Evolutionary conservation across 37 sponge, comb jelly and placozoan species (phyloP).

Genomic region (Eunapius fragilis): DNA sequence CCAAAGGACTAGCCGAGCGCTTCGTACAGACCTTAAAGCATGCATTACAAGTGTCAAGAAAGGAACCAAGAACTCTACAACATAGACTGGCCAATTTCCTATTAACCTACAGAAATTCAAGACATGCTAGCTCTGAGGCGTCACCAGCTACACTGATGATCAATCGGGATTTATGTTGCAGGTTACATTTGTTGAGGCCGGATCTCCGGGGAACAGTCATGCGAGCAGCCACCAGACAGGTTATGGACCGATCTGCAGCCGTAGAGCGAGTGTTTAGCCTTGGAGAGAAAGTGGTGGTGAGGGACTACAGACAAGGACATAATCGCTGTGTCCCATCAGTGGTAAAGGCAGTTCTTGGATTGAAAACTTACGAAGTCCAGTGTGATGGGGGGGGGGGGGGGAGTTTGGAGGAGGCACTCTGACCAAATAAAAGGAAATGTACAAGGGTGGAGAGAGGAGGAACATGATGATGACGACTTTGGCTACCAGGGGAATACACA

Average conservation of each 20-base stretch:
- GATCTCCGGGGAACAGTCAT: background rate
- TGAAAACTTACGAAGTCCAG: background rate
- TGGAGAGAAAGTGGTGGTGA: background rate
- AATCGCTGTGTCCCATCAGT: background rate
- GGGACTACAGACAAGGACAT: background rate
- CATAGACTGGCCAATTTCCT: background rate
- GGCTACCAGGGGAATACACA: background rate
- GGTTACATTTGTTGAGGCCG: background rate
- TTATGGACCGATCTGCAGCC: background rate
- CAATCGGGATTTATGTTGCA: background rate
- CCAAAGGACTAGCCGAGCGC: conserved; percentile 6
- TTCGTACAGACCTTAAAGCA: conserved; percentile 3
- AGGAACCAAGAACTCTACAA: background rate
- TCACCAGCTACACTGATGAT: background rate
- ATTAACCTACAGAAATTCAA: background rate
- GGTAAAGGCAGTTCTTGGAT: background rate
- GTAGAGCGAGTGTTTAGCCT: background rate
- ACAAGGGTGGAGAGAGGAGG: background rate
- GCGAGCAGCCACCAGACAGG: background rate
- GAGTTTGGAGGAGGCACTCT: background rate
- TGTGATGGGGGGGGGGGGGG: background rate
- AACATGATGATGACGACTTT: background rate
- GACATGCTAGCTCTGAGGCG: background rate
- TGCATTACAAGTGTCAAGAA: background rate
- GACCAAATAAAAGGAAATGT: background rate